These are phyloP conservation scores for Campopleginae sp. DNA, from an alignment of 2,888 invertebrate species.

Conservation along the genomic window DNA sequence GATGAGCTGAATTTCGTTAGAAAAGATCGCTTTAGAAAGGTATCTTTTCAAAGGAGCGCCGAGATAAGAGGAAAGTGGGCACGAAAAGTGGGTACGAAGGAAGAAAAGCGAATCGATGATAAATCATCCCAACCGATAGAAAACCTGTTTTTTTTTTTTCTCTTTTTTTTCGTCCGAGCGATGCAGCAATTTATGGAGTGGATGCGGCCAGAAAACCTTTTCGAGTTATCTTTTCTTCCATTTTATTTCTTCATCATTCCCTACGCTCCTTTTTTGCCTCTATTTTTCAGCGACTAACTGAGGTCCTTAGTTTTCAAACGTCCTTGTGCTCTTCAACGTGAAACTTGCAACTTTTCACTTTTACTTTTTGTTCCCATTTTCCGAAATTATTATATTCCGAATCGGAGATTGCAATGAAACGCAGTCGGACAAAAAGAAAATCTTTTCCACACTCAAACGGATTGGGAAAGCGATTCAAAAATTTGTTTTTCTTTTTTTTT, in stretches of 20 bases:
- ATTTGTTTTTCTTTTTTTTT: no score
- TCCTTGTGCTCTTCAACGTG: constrained; percentile 21
- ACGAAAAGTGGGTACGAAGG: not conserved
- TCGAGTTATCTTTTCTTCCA: constrained; percentile 15
- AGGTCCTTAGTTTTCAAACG: constrained; percentile 25
- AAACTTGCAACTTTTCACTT: constrained; percentile 19
- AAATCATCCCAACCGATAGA: constrained; percentile 59
- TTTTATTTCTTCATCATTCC: constrained; percentile 49
- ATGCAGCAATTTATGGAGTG: constrained; percentile 64
- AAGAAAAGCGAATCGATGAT: constrained; percentile 40
- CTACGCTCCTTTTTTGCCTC: not conserved
- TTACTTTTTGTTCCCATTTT: constrained; percentile 27
- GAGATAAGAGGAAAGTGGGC: not conserved
- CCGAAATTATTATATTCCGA: not conserved
- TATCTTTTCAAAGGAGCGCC: constrained; percentile 26
- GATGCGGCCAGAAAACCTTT: constrained; percentile 45
- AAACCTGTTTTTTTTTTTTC: constrained; percentile 7
- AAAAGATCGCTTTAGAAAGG: constrained; percentile 38
- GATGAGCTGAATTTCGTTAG: constrained; percentile 32
- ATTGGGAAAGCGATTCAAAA: no score
- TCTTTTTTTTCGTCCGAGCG: constrained; percentile 30
- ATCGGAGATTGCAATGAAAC: not conserved
- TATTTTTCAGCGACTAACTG: not conserved
- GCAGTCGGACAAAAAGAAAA: not conserved
- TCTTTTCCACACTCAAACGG: not conserved